A percentile compares a stretch with the other conserved stretches of the same genome.
Evolutionary conservation across 2,113 vertebrate genomes (phyloP).

Genomic region (Narcine bancroftii): DNA sequence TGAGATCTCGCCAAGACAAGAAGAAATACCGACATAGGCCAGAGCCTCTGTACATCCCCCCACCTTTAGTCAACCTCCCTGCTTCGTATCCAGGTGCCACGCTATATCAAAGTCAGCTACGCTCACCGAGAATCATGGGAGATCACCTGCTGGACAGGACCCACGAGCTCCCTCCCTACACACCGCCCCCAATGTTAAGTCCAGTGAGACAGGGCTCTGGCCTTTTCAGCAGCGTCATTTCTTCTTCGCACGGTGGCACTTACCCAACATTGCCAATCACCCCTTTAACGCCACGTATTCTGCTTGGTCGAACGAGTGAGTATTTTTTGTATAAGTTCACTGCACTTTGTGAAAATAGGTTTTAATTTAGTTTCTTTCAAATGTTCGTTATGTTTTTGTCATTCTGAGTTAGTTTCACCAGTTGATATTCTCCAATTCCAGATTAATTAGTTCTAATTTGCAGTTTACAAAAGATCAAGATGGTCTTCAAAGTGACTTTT

Average conservation of each 20-base stretch:
- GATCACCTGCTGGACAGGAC: slow-evolving; percentile 57
- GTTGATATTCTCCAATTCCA: not conserved
- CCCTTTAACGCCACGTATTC: slow-evolving; percentile 60
- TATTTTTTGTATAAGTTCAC: slow-evolving; percentile 38
- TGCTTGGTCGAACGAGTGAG: slow-evolving; percentile 67
- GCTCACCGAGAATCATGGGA: slow-evolving; percentile 58
- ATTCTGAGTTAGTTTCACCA: not conserved
- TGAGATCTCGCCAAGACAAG: slow-evolving; percentile 56
- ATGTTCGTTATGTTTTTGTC: not conserved
- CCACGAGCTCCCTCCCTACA: slow-evolving; percentile 63
- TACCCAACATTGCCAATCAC: slow-evolving; percentile 61
- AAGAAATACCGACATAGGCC: slow-evolving; percentile 67
- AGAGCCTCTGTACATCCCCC: slow-evolving; percentile 72
- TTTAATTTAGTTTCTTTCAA: not conserved
- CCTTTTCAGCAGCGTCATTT: slow-evolving; percentile 68
- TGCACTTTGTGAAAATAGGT: too few species aligned
- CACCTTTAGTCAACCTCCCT: slow-evolving; percentile 57
- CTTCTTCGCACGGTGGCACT: slow-evolving; percentile 46
- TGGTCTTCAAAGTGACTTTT: not conserved
- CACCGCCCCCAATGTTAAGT: slow-evolving; percentile 77
- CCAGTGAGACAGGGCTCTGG: slow-evolving; percentile 75
- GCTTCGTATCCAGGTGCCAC: slow-evolving; percentile 57
- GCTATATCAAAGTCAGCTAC: slow-evolving; percentile 75
- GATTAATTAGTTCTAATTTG: not conserved
- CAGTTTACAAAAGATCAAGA: not conserved